phyloP scores from a whole-genome alignment of 1,140 invertebrate genomes.

The Pseudomyrmex sp. region DNA sequence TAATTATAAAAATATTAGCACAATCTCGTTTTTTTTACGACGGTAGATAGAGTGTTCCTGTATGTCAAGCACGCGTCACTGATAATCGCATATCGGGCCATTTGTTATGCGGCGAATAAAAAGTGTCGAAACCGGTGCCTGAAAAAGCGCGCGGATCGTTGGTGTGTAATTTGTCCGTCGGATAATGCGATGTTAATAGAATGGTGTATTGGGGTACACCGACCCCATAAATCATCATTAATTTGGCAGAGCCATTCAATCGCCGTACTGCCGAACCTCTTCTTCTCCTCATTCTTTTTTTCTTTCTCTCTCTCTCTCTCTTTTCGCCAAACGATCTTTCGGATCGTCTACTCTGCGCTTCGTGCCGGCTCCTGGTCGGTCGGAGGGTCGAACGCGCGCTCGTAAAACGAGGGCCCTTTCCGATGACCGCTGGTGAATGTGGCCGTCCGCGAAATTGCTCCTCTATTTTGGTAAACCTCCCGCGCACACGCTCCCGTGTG shows the following conservation, averaged over 20 bases:
- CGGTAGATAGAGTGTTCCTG: background rate
- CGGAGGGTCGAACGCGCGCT: constrained; percentile 44
- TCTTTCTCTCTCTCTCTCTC: constrained; percentile 45
- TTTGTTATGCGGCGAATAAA: constrained; percentile 48
- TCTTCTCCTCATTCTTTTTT: background rate
- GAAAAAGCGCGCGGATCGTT: constrained; percentile 58
- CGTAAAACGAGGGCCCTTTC: constrained; percentile 62
- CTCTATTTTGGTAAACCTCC: constrained; percentile 71
- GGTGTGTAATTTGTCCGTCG: constrained; percentile 80
- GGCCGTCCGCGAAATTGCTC: constrained; percentile 68
- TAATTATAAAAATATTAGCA: too few species aligned
- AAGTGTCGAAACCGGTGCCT: constrained; percentile 44
- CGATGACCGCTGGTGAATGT: constrained; percentile 59
- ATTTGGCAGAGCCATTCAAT: constrained; percentile 81
- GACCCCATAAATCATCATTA: constrained; percentile 83
- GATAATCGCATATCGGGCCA: constrained; percentile 37
- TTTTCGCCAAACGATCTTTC: constrained; percentile 36
- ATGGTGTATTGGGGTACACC: constrained; percentile 77
- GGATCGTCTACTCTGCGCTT: constrained; percentile 38
- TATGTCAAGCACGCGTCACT: constrained; percentile 10
- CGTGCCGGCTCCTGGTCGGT: constrained; percentile 62
- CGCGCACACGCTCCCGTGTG: constrained; percentile 64
- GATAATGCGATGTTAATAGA: constrained; percentile 84
- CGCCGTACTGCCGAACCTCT: constrained; percentile 73
- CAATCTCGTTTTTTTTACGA: background rate